Base-by-base conservation (phyloP, 2,888 invertebrate species). In the Hemithea aestivaria region DNA sequence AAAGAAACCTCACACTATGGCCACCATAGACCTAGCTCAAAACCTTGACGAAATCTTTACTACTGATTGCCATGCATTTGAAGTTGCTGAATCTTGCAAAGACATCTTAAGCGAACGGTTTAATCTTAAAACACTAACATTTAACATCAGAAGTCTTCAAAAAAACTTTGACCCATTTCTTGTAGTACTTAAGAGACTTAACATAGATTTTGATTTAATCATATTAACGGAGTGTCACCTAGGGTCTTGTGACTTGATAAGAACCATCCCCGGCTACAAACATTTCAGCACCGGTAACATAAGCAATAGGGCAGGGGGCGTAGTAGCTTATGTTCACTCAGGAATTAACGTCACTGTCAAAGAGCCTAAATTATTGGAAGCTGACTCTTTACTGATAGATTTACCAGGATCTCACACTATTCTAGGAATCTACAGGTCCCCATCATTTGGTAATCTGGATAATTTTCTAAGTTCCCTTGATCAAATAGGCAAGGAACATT, bases 91-190 rank as follows among this genome's bases (percentile, higher is more conserved):
- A 24, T 24, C 9, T 8, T 24, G 9, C 9, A 24, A 24, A 24
- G 9, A 24, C 2, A 24, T 6, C 1, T 9, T 24, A 9, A 24
- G 9, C 6, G 24, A 24, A 2, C 24, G 2, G n/a, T 30, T 4
- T 10, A 22, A 22, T 22, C 10, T 30, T 10, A 30, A 21, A 10
- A 10, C 22, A 5, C 4, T 30, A 6, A 6, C 11, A 10, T 21
- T 22, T 22, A 30, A 30, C n/a, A 30, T 30, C 4, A 30, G 30
- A 30, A 22, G 30, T 10, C 11, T 30, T 7, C 20, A 30, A 2
- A 21, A 22, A n/a, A 30, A 30, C 10, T 30, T 30, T 10, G 22
- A 30, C 7, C 2, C 9, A 9, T 22, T 30, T 7, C 10, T 22
- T 7, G 11, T 30, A 2, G 5, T 7, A 7, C 7, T 30, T 1